These are phyloP conservation scores for Dioctria linearis DNA, from an alignment of 2,888 invertebrate species.

Conservation along the genomic window DNA sequence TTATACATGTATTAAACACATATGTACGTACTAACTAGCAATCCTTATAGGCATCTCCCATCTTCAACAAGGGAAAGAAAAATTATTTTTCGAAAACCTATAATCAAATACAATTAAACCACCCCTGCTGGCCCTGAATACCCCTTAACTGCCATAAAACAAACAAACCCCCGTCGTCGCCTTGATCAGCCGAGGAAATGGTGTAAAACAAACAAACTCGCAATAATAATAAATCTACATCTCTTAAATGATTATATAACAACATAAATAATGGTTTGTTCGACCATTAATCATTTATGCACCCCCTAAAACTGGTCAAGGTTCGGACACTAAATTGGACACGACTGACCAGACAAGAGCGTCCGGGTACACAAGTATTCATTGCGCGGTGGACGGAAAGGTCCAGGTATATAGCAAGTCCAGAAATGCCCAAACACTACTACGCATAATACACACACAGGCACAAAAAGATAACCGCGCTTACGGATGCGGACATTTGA, in stretches of 20 bases:
- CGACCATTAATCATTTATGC: slow-evolving; percentile 52
- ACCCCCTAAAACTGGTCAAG: slow-evolving; percentile 37
- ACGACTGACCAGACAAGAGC: slow-evolving; percentile 25
- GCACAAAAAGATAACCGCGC: background rate
- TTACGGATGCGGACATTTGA: background rate
- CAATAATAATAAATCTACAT: slow-evolving; percentile 54
- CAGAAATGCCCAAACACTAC: background rate
- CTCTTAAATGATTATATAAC: slow-evolving; percentile 54
- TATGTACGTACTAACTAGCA: too few species aligned
- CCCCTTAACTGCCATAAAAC: slow-evolving; percentile 20
- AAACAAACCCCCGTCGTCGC: slow-evolving; percentile 21
- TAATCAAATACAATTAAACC: slow-evolving; percentile 28
- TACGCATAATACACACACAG: background rate
- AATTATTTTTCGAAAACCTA: background rate
- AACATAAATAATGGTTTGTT: slow-evolving; percentile 53
- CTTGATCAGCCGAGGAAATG: slow-evolving; percentile 24
- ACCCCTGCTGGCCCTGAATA: slow-evolving; percentile 7
- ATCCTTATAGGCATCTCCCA: too few species aligned
- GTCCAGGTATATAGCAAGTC: slow-evolving; percentile 7
- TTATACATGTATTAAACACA: too few species aligned
- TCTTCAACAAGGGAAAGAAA: too few species aligned
- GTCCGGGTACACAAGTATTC: slow-evolving; percentile 24
- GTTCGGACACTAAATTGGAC: slow-evolving; percentile 37
- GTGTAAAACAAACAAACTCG: slow-evolving; percentile 51
- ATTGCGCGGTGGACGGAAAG: background rate